Conservation (phyloP, 2,888 invertebrate species). For the Boloria selene region DNA sequence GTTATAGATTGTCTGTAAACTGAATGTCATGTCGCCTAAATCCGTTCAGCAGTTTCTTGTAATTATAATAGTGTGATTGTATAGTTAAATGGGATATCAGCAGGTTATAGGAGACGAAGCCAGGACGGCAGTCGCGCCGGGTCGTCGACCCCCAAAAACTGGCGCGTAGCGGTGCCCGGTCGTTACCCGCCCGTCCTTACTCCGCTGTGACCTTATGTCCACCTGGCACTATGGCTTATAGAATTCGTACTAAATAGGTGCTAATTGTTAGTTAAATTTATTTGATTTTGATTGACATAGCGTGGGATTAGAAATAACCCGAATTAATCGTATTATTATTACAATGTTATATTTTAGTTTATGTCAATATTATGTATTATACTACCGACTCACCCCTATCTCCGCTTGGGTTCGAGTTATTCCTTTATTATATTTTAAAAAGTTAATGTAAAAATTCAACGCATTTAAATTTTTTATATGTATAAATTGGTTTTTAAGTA, state of each 20-base stretch:
- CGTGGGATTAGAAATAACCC: background rate
- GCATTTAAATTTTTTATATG: too few species aligned
- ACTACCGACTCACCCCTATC: too few species aligned
- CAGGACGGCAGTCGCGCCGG: conserved; percentile 69
- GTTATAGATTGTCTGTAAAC: too few species aligned
- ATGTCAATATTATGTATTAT: too few species aligned
- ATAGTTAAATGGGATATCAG: conserved; percentile 43
- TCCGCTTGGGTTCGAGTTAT: too few species aligned
- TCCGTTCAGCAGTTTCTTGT: too few species aligned
- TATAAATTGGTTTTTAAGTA: too few species aligned
- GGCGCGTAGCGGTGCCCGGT: conserved; percentile 79
- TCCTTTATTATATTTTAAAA: too few species aligned
- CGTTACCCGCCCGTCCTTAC: conserved; percentile 78
- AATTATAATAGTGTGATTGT: background rate
- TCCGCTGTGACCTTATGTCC: conserved; percentile 71
- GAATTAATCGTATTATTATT: too few species aligned
- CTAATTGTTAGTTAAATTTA: conserved; percentile 10
- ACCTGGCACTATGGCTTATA: conserved; percentile 65
- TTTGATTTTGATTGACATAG: background rate
- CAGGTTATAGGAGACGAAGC: conserved; percentile 58
- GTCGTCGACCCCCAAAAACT: conserved; percentile 76
- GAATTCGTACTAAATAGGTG: conserved; percentile 17
- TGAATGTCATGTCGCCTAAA: too few species aligned
- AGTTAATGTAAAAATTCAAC: too few species aligned
- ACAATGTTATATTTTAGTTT: too few species aligned